Evolutionary conservation across 2,888 invertebrate genomes (phyloP).

Genomic region (Micoletzkya japonica): DNA sequence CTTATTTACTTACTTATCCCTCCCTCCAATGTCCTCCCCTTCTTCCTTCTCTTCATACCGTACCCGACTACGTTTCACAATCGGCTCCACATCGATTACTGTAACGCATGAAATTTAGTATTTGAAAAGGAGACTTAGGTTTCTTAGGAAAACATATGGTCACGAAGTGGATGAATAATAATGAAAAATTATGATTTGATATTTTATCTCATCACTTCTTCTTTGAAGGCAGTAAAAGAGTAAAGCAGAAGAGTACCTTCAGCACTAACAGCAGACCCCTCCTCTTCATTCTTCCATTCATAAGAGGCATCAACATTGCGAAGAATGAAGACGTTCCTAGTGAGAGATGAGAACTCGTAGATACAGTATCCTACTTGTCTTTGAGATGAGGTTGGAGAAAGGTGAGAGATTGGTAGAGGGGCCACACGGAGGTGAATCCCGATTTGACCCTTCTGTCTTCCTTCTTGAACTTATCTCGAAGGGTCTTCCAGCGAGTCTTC

Average conservation of each 20-base stretch:
- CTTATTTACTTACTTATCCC: no score
- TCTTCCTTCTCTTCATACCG: no score
- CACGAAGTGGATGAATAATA: neutral
- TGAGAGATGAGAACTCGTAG: slow-evolving; percentile 12
- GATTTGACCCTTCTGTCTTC: slow-evolving; percentile 41
- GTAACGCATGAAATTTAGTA: neutral
- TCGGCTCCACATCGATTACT: neutral
- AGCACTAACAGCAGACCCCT: no score
- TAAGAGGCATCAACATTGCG: no score
- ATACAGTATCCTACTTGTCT: slow-evolving; percentile 28
- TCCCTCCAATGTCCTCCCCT: no score
- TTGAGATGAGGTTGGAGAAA: slow-evolving; percentile 44
- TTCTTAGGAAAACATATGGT: neutral
- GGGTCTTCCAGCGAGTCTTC: slow-evolving; percentile 58
- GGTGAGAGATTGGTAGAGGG: slow-evolving; percentile 37
- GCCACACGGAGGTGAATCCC: slow-evolving; percentile 37
- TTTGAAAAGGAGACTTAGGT: no score
- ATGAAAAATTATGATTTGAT: no score
- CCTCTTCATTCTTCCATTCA: no score
- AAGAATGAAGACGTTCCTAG: no score
- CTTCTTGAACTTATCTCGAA: slow-evolving; percentile 54
- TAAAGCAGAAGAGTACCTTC: no score
- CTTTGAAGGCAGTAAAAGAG: no score
- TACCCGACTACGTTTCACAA: neutral
- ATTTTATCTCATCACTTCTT: no score